phyloP scores from a whole-genome alignment of 2,113 vertebrate genomes.

The Ictidomys tridecemlineatus region DNA sequence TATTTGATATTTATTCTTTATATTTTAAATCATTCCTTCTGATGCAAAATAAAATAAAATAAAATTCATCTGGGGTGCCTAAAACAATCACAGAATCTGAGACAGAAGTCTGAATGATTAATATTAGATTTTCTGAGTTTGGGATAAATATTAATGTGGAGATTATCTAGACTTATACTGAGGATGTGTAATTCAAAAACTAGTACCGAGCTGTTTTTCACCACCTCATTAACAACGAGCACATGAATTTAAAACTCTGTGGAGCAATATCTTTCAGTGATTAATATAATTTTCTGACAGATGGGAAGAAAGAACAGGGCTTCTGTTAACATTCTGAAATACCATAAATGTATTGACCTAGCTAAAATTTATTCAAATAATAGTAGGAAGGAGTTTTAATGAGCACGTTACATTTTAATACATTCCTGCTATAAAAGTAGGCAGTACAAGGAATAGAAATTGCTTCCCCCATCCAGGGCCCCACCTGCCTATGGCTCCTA shows the following conservation, averaged over 20 bases:
- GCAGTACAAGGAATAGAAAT: neutral
- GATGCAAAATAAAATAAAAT: neutral
- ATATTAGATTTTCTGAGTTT: neutral
- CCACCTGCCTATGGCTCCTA: fast-evolving
- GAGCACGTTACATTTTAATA: neutral
- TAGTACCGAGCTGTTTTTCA: neutral
- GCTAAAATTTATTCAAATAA: neutral
- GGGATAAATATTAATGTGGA: neutral
- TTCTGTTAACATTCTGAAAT: constrained; percentile 51
- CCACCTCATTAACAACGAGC: neutral
- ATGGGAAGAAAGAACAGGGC: neutral
- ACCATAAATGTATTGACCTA: neutral
- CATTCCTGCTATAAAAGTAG: neutral
- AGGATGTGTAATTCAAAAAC: neutral
- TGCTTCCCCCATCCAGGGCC: neutral
- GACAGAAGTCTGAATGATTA: neutral
- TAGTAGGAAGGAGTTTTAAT: neutral
- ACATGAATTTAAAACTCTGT: neutral
- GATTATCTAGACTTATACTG: neutral
- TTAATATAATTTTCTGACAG: constrained; percentile 34
- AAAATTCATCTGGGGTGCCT: neutral
- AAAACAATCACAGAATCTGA: neutral
- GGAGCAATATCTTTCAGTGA: neutral
- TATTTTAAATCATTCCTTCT: neutral
- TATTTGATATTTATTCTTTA: neutral